Base-by-base conservation (phyloP, 2,113 vertebrate species). In the Rhizomys pruinosus region DNA sequence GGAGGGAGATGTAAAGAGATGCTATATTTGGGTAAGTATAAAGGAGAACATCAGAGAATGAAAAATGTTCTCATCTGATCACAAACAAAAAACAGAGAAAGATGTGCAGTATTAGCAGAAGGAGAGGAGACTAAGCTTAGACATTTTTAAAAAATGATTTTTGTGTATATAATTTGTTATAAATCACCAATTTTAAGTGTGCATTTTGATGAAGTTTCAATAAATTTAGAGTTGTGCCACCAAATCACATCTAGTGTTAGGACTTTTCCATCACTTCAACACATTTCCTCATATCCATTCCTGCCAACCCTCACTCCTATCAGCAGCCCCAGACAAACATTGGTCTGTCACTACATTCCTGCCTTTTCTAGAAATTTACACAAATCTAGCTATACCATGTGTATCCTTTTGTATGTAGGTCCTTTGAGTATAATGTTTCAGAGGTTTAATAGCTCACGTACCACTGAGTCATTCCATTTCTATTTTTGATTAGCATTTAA, bases 11-110 rank as follows among this genome's bases (percentile, higher is more conserved):
- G 85, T 80, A 81, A 85, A 95, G 86, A 94, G 76, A 86, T 77
- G 90, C 92, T 89, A 84, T 91, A 94, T 91, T 96, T 95, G 94
- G 88, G 87, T 87, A 37, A 81, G 84, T 85, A 93, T 87, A 76
- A 78, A 76, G 78, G 42, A 71, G 84, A 69, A 80, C 79, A 95
- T 89, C 91, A 92, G 66, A 93, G 37, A 91, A 93, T 94, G 89
- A 92, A 91, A 95, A 91, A 90, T 57, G 73, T 79, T 94, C 79
- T 73, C 59, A 52, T 94, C 57, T 84, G 87, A 95, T 89, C 87
- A 93, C 92, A 80, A 96, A 91, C 92, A 95, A 95, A 94, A 93
- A 69, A 17, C 74, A 77, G 71, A 92, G 42, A 80, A 91, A 90
- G 61, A 84, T n/a, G 61, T 52, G 68, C 92, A 87, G 78, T 90